Base-by-base conservation (phyloP, 2,113 vertebrate genomes). In the Mystacornis crossleyi region DNA sequence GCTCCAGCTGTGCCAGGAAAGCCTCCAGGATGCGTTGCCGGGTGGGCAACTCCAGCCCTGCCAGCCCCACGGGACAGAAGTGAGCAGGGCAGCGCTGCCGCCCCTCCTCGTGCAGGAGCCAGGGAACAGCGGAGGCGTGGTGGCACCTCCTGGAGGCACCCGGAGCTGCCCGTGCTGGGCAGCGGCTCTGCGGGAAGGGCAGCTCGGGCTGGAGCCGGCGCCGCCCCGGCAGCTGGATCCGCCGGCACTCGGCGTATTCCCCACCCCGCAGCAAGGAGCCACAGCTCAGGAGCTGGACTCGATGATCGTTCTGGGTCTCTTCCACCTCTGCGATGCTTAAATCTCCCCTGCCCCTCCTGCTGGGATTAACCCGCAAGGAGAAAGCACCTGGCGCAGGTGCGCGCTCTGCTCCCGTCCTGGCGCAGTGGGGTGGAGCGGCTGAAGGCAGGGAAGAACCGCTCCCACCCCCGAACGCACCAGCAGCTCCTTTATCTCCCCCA, bases 181-280 rank as follows among this genome's bases (percentile, higher is more conserved):
- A 36, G 33, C 16, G 4, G n/a, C 31, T 13, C 38, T 10, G 29
- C 10, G 4, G 34, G 43, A 21, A 48, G 51, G 19, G 26, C 20
- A 73, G 61, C 62, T 65, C 82, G 17, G 50, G 11, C 28, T 1
- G 2, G 8, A 12, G 50, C 36, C 45, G 23, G 54, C 40, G 1
- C 69, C 1, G 1, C 10, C 10, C 62, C 6, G 4, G 54, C 43
- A 38, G 42, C 75, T 58, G 40, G 9, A n/a, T 3, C 42, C 23
- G 1, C 26, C 3, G 14, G 33, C 55, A 19, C 0, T 0, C 50
- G 23, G 47, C 25, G 0, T 0, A 1, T 66, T 77, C 70, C 74
- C 60, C 82, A 5, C 0, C 66, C 54, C 2, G 18, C 62, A 28
- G 26, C 65, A 19, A 24, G 25, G 18, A 87, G 7, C 53, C 87